Percentiles rank a stretch among this genome's conserved stretches.
These are phyloP conservation scores for Octopus sinensis DNA, from an alignment of 1,140 invertebrate species.

Conservation along the genomic window DNA sequence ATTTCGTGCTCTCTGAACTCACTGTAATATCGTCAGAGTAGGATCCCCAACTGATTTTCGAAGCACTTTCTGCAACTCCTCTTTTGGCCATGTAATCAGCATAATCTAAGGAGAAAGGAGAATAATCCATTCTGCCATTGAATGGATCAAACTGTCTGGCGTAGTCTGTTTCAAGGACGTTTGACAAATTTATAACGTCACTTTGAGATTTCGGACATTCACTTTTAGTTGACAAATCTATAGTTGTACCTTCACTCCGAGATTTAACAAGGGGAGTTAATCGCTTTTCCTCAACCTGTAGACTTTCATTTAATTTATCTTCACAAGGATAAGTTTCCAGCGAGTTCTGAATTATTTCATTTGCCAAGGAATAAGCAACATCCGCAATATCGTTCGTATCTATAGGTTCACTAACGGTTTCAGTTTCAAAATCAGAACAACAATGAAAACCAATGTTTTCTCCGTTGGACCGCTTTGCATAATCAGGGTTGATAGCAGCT, in stretches of 20 bases:
- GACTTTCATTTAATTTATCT: background rate
- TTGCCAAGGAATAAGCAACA: conserved; percentile 34
- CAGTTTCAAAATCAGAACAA: conserved; percentile 21
- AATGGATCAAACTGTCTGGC: conserved; percentile 8
- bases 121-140: background rate
- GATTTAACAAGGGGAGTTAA: background rate
- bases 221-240: background rate
- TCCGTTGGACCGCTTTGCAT: conserved; percentile 18
- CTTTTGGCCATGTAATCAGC: background rate
- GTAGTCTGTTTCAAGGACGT: conserved; percentile 7
- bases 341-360: conserved; percentile 38
- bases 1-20: conserved; percentile 1
- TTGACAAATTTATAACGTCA: background rate
- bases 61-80: conserved; percentile 1
- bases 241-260: background rate
- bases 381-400: conserved; percentile 26
- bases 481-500: conserved; percentile 4
- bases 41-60: background rate
- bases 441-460: background rate
- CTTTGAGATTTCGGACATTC: background rate
- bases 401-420: background rate
- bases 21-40: background rate
- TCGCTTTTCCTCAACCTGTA: background rate
- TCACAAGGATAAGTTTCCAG: conserved; percentile 31
- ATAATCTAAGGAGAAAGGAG: background rate